A percentile compares a stretch with the other conserved stretches of the same genome.
phyloP scores from a whole-genome alignment of 2,113 vertebrate genomes.

The Stegostoma tigrinum region DNA sequence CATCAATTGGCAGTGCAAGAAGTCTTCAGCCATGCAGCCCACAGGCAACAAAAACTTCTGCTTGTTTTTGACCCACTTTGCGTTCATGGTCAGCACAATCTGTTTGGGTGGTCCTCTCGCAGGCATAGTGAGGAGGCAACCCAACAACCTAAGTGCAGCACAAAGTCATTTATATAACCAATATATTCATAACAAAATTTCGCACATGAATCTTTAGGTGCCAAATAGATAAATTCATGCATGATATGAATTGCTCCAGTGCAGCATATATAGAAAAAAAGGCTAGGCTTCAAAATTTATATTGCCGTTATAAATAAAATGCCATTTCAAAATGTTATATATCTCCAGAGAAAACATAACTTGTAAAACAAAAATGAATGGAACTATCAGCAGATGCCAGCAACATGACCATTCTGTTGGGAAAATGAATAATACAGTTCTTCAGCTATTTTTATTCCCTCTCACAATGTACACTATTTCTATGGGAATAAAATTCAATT shows the following conservation, averaged over 20 bases:
- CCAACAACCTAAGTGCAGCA: neutral
- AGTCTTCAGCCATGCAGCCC: neutral
- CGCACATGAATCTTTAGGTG: neutral
- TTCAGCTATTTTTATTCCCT: conserved; percentile 8
- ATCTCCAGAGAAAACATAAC: neutral
- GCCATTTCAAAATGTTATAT: neutral
- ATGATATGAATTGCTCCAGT: neutral
- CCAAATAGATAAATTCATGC: neutral
- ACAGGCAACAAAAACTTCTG: neutral
- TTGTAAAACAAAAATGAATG: conserved; percentile 5
- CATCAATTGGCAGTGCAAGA: neutral
- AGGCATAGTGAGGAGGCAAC: neutral
- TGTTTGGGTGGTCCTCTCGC: neutral
- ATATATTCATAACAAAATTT: neutral
- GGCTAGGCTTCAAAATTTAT: neutral
- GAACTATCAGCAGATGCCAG: neutral
- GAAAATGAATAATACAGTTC: neutral
- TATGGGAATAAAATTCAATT: neutral
- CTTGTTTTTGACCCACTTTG: neutral
- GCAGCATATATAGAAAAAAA: neutral
- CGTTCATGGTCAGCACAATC: neutral
- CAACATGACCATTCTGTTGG: neutral
- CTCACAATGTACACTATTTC: neutral
- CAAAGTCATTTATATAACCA: neutral
- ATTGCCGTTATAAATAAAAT: neutral